phyloP scores from a whole-genome alignment of 2,888 invertebrate species.

The Leucania comma region DNA sequence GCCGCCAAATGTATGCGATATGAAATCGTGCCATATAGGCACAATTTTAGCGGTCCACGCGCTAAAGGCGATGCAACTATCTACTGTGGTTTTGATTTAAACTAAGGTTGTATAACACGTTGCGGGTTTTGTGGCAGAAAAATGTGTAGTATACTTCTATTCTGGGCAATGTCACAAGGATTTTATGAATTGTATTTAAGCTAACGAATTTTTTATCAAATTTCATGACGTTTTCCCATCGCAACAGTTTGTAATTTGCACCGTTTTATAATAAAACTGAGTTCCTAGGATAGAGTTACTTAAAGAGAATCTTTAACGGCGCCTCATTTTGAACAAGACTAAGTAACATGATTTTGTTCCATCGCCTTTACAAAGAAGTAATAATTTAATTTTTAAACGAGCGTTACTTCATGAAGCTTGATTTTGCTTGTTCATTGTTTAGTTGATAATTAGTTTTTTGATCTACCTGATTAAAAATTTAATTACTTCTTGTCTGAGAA shows the following conservation, averaged over 20 bases:
- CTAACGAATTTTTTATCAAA: too few species aligned
- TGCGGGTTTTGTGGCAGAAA: neutral
- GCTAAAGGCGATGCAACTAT: too few species aligned
- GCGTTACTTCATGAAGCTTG: neutral
- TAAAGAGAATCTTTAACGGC: conserved; percentile 70
- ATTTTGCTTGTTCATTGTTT: neutral
- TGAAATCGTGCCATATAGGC: too few species aligned
- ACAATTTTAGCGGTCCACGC: too few species aligned
- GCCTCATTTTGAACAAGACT: conserved; percentile 63
- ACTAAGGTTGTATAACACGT: too few species aligned
- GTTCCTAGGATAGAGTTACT: conserved; percentile 67
- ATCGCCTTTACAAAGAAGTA: conserved; percentile 2
- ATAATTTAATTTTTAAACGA: neutral
- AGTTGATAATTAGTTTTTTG: neutral
- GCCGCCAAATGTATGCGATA: too few species aligned
- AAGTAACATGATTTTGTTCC: conserved; percentile 37
- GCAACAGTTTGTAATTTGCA: conserved; percentile 40
- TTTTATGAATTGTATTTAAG: too few species aligned
- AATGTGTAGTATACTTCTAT: neutral
- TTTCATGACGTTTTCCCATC: neutral
- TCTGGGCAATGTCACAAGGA: too few species aligned
- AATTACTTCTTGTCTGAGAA: neutral
- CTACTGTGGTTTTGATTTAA: too few species aligned
- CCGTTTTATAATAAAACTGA: conserved; percentile 56
- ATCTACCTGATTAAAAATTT: neutral